These are phyloP conservation scores for Pegoplata infirma DNA, from an alignment of 2,888 invertebrate genomes.

Conservation along the genomic window DNA sequence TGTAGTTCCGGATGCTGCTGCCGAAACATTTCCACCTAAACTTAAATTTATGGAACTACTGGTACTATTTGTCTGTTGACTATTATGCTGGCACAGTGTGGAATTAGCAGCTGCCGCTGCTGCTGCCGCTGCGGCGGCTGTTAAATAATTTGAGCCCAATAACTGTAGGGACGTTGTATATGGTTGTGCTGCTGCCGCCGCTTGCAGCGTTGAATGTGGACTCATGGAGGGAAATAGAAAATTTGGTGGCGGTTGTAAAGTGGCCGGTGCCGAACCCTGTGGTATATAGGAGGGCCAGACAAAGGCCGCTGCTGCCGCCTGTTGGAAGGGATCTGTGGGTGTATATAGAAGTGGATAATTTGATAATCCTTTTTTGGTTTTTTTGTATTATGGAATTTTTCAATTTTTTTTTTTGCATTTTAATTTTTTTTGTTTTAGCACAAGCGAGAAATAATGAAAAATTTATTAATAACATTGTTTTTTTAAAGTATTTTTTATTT, in stretches of 20 bases:
- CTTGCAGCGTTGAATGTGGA: slow-evolving; percentile 70
- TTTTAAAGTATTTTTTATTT: slow-evolving; percentile 56
- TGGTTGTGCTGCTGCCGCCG: slow-evolving; percentile 66
- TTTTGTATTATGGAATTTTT: slow-evolving; percentile 51
- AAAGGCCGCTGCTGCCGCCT: slow-evolving; percentile 74
- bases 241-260: slow-evolving; percentile 73
- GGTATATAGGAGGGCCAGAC: slow-evolving; percentile 76
- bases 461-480: slow-evolving; percentile 36
- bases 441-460: slow-evolving; percentile 44
- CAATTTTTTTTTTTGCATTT: slow-evolving; percentile 28
- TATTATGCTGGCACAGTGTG: slow-evolving; percentile 82
- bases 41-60: slow-evolving; percentile 72
- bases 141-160: slow-evolving; percentile 80
- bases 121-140: slow-evolving; percentile 76
- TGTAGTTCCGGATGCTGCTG: slow-evolving; percentile 63
- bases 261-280: slow-evolving; percentile 70
- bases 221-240: slow-evolving; percentile 75
- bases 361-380: slow-evolving; percentile 73
- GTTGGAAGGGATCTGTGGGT: slow-evolving; percentile 77
- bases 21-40: slow-evolving; percentile 62
- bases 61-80: slow-evolving; percentile 79
- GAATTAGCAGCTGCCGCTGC: slow-evolving; percentile 76
- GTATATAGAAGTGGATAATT: slow-evolving; percentile 75
- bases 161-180: slow-evolving; percentile 82
- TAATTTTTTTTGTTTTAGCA: slow-evolving; percentile 43